Conservation (phyloP, 2,797 vertebrate species). For the Ficedula albicollis region DNA sequence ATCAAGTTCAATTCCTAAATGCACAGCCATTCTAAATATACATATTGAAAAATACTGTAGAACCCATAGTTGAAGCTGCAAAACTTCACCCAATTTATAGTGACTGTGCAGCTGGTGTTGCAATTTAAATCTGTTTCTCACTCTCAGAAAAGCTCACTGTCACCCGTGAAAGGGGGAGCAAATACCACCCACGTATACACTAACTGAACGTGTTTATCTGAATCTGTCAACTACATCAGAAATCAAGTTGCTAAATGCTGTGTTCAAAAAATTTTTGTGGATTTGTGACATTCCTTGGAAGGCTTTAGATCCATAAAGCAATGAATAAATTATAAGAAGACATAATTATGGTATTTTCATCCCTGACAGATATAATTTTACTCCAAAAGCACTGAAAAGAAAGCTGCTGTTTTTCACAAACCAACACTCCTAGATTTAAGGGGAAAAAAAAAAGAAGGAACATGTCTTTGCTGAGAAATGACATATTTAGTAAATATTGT, state of each 20-base stretch:
- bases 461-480: slow-evolving; percentile 54
- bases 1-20: not conserved
- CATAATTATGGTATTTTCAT: slow-evolving; percentile 77
- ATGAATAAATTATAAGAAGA: slow-evolving; percentile 77
- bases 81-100: not conserved
- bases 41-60: not conserved
- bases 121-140: not conserved
- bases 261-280: slow-evolving; percentile 65
- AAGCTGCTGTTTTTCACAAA: slow-evolving; percentile 56
- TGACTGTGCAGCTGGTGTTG: not conserved
- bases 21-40: not conserved
- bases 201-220: slow-evolving; percentile 55
- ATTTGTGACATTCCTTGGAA: slow-evolving; percentile 69
- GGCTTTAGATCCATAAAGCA: slow-evolving; percentile 72
- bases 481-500: slow-evolving; percentile 70
- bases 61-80: not conserved
- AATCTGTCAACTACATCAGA: slow-evolving; percentile 68
- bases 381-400: slow-evolving; percentile 58
- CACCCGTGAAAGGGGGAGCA: not conserved
- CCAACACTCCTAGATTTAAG: not conserved
- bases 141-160: not conserved
- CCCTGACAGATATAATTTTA: slow-evolving; percentile 75
- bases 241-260: slow-evolving; percentile 64
- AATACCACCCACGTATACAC: not conserved
- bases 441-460: not conserved